These are phyloP conservation scores for Zelleria hepariella DNA, from an alignment of 2,888 invertebrate species.

Conservation along the genomic window DNA sequence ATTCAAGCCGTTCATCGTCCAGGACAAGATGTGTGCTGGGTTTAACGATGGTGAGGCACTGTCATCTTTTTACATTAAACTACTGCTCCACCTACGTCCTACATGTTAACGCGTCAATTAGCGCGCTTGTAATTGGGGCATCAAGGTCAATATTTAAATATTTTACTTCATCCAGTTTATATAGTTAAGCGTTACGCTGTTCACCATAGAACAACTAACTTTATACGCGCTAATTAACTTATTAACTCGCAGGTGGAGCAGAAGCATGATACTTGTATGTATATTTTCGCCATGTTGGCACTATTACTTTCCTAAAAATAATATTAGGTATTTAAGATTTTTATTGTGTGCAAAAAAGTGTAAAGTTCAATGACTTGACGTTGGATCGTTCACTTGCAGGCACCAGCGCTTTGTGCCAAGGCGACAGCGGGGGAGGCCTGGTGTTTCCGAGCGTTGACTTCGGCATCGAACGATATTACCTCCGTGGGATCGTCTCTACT, in stretches of 20 bases:
- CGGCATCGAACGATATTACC: conserved; percentile 13
- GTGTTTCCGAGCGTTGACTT: conserved; percentile 11
- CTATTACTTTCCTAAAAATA: neutral
- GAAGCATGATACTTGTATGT: too few relatives aligned
- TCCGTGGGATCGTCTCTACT: conserved; percentile 17
- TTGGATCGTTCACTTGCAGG: neutral
- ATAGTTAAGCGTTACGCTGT: too few relatives aligned
- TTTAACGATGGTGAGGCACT: conserved; percentile 25
- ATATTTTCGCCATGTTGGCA: neutral
- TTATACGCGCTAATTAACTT: too few relatives aligned
- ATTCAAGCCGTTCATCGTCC: conserved; percentile 29
- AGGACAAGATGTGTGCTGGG: conserved; percentile 45
- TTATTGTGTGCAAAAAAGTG: too few relatives aligned
- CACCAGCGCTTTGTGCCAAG: conserved; percentile 20
- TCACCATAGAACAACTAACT: too few relatives aligned
- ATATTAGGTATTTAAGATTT: neutral
- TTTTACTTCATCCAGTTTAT: neutral
- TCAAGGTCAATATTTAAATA: neutral
- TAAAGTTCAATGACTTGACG: too few relatives aligned
- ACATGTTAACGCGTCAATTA: neutral
- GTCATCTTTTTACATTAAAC: neutral
- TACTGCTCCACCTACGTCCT: neutral
- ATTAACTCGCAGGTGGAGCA: too few relatives aligned
- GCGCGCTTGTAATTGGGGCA: too few relatives aligned
- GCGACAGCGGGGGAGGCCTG: conserved; percentile 21